Conservation (phyloP, 1,140 invertebrate genomes). For the Pissodes strobi region DNA sequence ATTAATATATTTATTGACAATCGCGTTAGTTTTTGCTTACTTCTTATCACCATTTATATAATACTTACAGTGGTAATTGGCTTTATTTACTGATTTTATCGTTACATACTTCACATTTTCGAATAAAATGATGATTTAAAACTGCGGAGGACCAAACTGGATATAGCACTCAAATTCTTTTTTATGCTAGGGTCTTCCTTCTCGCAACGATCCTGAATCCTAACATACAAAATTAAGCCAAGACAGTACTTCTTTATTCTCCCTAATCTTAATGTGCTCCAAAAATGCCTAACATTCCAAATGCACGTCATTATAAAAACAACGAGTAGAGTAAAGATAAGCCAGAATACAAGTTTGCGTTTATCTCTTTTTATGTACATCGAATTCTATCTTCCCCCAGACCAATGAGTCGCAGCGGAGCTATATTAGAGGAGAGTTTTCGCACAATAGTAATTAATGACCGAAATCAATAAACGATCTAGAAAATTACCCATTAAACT, state of each 20-base stretch:
- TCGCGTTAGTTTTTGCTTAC: too few species aligned
- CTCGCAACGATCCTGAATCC: background rate
- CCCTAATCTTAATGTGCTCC: slow-evolving; percentile 1
- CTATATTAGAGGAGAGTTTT: slow-evolving; percentile 17
- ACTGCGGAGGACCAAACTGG: too few species aligned
- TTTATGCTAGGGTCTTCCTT: too few species aligned
- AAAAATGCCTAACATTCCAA: slow-evolving; percentile 10
- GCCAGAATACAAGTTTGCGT: slow-evolving; percentile 18
- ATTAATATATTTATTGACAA: too few species aligned
- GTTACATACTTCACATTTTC: too few species aligned
- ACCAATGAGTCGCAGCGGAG: slow-evolving; percentile 16
- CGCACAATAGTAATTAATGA: background rate
- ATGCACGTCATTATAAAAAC: slow-evolving; percentile 20
- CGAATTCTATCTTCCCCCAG: slow-evolving; percentile 16
- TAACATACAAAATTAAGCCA: background rate
- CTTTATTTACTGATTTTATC: too few species aligned
- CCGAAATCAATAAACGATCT: too few species aligned
- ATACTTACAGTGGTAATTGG: too few species aligned
- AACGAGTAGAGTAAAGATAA: slow-evolving; percentile 29
- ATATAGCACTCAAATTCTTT: too few species aligned
- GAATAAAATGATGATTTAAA: too few species aligned
- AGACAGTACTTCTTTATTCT: background rate
- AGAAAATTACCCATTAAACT: background rate
- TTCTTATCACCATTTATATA: too few species aligned
- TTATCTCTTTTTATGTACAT: slow-evolving; percentile 27